Evolutionary conservation across 2,888 invertebrate genomes (phyloP), one percentile per base, ranked within the genome.

Genomic region (Nesidiocoris tenuis): DNA sequence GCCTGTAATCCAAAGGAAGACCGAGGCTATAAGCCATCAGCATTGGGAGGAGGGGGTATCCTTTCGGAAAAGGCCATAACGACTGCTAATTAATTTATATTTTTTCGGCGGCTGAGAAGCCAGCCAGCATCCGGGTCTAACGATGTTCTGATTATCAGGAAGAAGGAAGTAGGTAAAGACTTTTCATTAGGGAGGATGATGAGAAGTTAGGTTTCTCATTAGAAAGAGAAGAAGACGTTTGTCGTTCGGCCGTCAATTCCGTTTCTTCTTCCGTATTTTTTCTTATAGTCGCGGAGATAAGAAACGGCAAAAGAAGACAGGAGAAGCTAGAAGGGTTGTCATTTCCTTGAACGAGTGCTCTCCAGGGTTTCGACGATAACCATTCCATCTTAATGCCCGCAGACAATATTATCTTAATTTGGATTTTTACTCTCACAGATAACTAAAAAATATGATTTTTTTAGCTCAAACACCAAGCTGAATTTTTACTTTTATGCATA

Each of bases 51-150:
- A 25, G 1, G 21, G 63, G 63, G 39, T 39, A n/a, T n/a, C 12
- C 39, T 39, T 39, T 39, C 21, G 63, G n/a, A 21, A 21, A 19
- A 39, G 65, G 65, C 39, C 39, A 39, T 59, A 70, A 70, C 70
- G 70, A 70, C 70, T 59, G 25, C 70, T 70, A 70, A 70, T 70
- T 70, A 70, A 70, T 70, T 70, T 70, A 70, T 70, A 70, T 70
- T 70, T 70, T 70, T 70, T 59, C 22, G 59, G 70, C n/a, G 70
- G 65, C 24, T 25, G 65, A 19, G 39, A 12, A 39, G 3, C 39
- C 39, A 7, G 5, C 12, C 39, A 12, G 39, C 39, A 7, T 39
- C 39, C 39, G 70, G 57, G 65, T 55, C 56, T 72, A 72, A 72
- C 72, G 72, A 72, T 61, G 72, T 72, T 63, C 61, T 61, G 72